Conservation (phyloP, 2,888 invertebrate species). For the Pseudeuparius sepicola region DNA sequence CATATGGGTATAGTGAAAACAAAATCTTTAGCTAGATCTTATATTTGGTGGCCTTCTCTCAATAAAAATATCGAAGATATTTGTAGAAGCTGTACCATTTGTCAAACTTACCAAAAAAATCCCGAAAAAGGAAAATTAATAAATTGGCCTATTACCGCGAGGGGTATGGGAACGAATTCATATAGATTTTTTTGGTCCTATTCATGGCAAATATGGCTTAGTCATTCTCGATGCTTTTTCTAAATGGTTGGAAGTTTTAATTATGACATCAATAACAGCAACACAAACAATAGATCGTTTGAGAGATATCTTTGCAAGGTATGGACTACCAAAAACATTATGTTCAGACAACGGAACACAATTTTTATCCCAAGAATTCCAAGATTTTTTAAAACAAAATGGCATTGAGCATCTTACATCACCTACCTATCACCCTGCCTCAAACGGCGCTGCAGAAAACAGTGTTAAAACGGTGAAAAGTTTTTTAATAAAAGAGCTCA, state of each 20-base stretch:
- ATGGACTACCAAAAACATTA: conserved; percentile 4
- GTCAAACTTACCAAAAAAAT: neutral
- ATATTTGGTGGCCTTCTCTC: neutral
- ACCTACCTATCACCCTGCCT: conserved; percentile 4
- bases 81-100: neutral
- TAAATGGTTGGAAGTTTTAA: conserved; percentile 2
- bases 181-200: neutral
- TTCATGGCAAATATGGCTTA: neutral
- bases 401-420: conserved; percentile 6
- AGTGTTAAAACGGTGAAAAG: conserved; percentile 1
- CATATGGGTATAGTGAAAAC: neutral
- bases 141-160: neutral
- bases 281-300: neutral
- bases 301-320: neutral
- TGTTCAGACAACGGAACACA: conserved; percentile 1
- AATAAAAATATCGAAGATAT: conserved; percentile 1
- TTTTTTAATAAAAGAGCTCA: conserved; percentile 3
- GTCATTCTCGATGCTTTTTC: conserved; percentile 3
- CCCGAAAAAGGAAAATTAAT: neutral
- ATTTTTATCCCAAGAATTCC: conserved; percentile 5
- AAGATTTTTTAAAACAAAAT: conserved; percentile 5
- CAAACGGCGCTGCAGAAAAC: conserved; percentile 6
- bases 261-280: conserved; percentile 1
- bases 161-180: neutral
- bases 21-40: neutral